A percentile compares a stretch with the other conserved stretches of the same genome.
Evolutionary conservation across 37 sponge, comb jelly and placozoan species (phyloP).

Genomic region (Amphimedon queenslandica): DNA sequence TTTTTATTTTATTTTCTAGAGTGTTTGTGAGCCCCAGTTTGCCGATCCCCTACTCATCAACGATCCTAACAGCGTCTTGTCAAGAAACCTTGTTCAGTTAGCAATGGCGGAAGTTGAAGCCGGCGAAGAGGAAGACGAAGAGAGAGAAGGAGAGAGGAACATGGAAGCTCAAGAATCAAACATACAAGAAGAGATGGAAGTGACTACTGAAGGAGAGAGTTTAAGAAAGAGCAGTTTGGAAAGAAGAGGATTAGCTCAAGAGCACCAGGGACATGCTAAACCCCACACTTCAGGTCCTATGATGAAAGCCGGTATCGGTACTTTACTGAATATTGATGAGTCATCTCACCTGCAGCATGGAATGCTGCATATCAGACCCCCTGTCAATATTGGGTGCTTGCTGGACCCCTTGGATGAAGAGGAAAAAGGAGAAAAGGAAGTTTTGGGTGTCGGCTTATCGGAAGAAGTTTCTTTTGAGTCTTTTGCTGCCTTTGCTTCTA

Average conservation of each 20-base stretch:
- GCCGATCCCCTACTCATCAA: too few species aligned
- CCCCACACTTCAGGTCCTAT: too few species aligned
- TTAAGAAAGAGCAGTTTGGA: too few species aligned
- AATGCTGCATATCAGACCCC: neutral
- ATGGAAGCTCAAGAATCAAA: neutral
- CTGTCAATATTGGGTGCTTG: conserved; percentile 2
- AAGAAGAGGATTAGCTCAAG: too few species aligned
- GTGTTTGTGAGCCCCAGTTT: too few species aligned
- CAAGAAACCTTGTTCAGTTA: neutral
- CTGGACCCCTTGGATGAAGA: too few species aligned
- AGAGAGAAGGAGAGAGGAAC: too few species aligned
- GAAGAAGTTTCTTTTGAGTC: too few species aligned
- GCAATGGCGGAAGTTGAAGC: neutral
- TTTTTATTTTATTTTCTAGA: neutral
- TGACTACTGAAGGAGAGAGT: neutral
- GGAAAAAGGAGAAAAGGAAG: neutral
- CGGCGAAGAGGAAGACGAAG: conserved; percentile 11
- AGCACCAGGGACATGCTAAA: too few species aligned
- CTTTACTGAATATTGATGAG: neutral
- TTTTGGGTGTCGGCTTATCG: neutral
- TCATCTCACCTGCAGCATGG: neutral
- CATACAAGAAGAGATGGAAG: neutral
- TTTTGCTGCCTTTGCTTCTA: conserved; percentile 6
- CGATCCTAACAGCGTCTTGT: neutral
- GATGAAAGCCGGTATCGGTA: too few species aligned